Base-by-base conservation (phyloP, 2,888 invertebrate species). In the Rhagophthalmus giganteus region DNA sequence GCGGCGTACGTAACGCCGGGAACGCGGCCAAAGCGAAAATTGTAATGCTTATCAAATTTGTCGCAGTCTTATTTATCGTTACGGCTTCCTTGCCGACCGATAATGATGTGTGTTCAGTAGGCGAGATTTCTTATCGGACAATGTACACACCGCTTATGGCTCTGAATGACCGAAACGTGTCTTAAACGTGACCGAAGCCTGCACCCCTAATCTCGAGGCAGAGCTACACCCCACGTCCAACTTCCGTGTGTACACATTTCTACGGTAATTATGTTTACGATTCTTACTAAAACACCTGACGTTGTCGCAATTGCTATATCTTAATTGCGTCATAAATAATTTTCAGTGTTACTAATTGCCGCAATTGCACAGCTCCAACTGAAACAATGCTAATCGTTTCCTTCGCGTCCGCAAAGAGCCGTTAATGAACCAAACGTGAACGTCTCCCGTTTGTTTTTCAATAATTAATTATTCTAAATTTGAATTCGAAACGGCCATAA, bases 141-240 rank as follows among this genome's bases (percentile, higher is more conserved):
- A 57, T 50, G 60, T 59, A 58, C 54, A 58, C 56, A 56, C 31
- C 51, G 33, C 60, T 62, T 62, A 59, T 59, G 61, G 50, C 48
- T 54, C 46, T 46, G 58, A 64, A 65, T 65, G 65, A 63, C 60
- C 65, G 54, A 55, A 62, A 65, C 65, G 65, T 65, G 65, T 62
- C 62, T 50, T 41, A 35, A 52, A 54, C 58, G 48, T 48, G 46
- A 38, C 54, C 55, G 24, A 20, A 13, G 16, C n/a, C 42, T 50
- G 28, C 35, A 31, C 34, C 42, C 50, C 38, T 55, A 55, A 55
- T 51, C 50, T 55, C 27, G 31, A 32, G 46, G 31, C 38, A 42
- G 14, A 13, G 37, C 39, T 31, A 24, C 46, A 27, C 30, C 16
- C 37, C 54, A 50, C 50, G 50, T 54, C 49, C 25, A 35, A 54